Conservation (phyloP, 1,140 invertebrate species). For the Proctacanthus coquilletti region DNA sequence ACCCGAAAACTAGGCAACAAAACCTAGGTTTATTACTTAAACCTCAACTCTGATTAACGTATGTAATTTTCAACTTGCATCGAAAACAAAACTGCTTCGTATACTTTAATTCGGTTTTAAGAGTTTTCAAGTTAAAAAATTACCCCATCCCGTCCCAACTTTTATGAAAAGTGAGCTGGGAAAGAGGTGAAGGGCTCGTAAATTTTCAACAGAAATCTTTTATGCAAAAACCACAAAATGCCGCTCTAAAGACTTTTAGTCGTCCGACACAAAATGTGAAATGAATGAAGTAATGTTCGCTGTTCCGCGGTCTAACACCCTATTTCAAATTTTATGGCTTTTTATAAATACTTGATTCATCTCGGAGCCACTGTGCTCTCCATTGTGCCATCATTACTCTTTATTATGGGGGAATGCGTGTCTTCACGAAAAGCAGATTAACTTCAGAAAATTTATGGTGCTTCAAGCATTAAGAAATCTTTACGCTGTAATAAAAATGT, state of each 20-base stretch:
- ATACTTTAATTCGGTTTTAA: too few relatives aligned
- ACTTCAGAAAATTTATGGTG: not conserved
- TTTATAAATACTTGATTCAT: conserved; percentile 1
- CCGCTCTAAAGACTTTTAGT: not conserved
- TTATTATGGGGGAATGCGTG: not conserved
- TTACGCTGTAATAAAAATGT: not conserved
- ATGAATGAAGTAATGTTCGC: not conserved
- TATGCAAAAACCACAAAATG: conserved; percentile 1
- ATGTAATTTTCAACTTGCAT: too few relatives aligned
- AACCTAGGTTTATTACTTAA: too few relatives aligned
- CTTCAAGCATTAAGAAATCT: not conserved
- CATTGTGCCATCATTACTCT: not conserved
- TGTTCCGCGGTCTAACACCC: conserved; percentile 1
- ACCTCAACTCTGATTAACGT: too few relatives aligned
- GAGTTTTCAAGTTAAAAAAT: too few relatives aligned
- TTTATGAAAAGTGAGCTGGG: not conserved
- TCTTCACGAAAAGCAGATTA: conserved; percentile 1
- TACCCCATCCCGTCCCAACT: not conserved
- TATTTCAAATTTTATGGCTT: conserved; percentile 1
- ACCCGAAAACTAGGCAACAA: too few relatives aligned
- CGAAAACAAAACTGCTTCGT: too few relatives aligned
- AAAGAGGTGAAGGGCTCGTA: not conserved
- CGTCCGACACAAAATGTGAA: not conserved
- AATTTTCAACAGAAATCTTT: not conserved
- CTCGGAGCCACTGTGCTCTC: not conserved